Base-by-base conservation (phyloP, 2,888 invertebrate species). In the Gymnoscelis rufifasciata region DNA sequence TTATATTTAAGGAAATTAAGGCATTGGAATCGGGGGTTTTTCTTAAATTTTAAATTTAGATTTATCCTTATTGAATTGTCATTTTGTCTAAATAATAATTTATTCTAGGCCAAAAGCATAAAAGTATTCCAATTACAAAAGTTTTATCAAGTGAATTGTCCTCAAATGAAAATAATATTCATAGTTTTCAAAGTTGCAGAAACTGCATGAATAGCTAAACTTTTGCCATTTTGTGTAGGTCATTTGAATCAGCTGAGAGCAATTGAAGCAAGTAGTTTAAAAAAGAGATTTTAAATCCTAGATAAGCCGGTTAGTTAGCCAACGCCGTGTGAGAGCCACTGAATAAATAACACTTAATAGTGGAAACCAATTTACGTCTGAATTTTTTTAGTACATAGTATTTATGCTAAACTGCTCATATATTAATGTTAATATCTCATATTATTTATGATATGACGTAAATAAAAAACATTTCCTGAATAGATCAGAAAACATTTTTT, bases 241-340 rank as follows among this genome's bases (percentile, higher is more conserved):
- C 53, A 57, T 47, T 54, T 56, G 48, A 57, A 54, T 50, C 57
- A 57, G 47, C 51, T 45, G 46, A 48, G 46, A 55, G 54, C 60
- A 63, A 67, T 59, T 54, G 60, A 54, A 66, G 57, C 59, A 62
- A 64, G 62, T 64, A 57, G 66, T 70, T 66, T 71, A 64, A 33
- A 33, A 15, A 33, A 13, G 13, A 31, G 8, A 14, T n/a, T 33
- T n/a, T n/a, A n/a, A 26, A 26, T 24, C 26, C 24, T 12, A 15
- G 19, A 12, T 19, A 19, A 37, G 14, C 40, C 15, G 29, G 36
- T 46, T 38, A 38, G 23, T 38, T 29, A 28, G n/a, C 26, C 40
- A 26, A 24, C 29, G 30, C 40, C 35, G 28, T 40, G 46, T 46
- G 40, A 29, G 19, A 46, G 39, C 24, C 13, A 23, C 10, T 7